Base-by-base conservation (phyloP, 1,140 invertebrate genomes). In the Atta colombica region DNA sequence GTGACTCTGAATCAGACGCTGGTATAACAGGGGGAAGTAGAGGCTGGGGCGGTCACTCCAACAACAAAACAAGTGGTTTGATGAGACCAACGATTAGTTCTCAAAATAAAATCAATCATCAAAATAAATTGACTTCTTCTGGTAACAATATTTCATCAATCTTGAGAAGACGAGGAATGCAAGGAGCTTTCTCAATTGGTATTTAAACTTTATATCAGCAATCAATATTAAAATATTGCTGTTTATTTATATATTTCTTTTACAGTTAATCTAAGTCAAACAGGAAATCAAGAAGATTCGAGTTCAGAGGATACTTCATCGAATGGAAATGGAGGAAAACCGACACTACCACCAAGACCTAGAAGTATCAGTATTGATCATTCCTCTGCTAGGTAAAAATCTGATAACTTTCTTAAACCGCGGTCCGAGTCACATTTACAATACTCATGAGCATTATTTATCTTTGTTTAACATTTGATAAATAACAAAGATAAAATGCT, bases 41-140 rank as follows among this genome's bases (percentile, higher is more conserved):
- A 89, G 90, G 88, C 63, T 95, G 94, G 94, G 93, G 89, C 45
- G 94, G 87, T 88, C 92, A 93, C 55, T 28, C 0, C 3, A 93
- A 89, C 51, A 95, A 87, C 51, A 91, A 93, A 55, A 94, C 95
- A 49, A 96, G 91, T 81, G 96, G 97, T 49, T 92, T 97, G 6
- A 97, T 98, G 97, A 94, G 97, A 75, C 97, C 97, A 1, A 98
- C 97, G 7, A 98, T 98, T 74, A 97, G 97, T 89, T 98, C 97
- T 0, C 96, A 97, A 92, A 98, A 98, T 94, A 98, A 98, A 94
- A 95, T 96, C 3, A 96, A 94, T 92, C 93, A 94, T 90, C 94
- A 94, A 80, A 93, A 88, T 31, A 94, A 94, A 88, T 78, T 91
- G 5, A 93, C 88, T 58, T 92, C 89, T 35, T 93, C 93, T 10